Percentiles rank a stretch among this genome's conserved stretches.
phyloP scores from a whole-genome alignment of 2,113 vertebrate species.

The Pygoscelis antarcticus region DNA sequence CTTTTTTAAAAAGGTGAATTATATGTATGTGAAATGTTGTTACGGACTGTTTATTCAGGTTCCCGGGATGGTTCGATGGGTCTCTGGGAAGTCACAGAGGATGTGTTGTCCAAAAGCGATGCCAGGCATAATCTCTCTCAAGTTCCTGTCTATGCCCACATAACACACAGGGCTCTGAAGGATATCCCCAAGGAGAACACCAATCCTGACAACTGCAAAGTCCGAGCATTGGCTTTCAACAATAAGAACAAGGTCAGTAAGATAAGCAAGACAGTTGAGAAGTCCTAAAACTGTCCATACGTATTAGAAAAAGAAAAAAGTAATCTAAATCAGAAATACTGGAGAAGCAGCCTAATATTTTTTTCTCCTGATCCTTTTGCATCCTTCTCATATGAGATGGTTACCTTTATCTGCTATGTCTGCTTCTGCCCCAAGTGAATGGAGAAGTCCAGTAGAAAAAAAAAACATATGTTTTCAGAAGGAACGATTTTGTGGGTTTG shows the following conservation, averaged over 20 bases:
- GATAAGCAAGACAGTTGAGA: neutral
- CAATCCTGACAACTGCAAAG: conserved; percentile 96
- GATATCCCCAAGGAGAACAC: conserved; percentile 97
- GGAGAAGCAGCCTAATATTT: neutral
- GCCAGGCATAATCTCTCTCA: conserved; percentile 80
- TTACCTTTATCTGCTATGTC: neutral
- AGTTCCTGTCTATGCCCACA: conserved; percentile 91
- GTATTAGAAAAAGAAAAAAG: neutral
- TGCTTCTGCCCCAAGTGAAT: neutral
- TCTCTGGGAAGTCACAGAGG: conserved; percentile 95
- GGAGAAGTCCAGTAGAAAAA: neutral
- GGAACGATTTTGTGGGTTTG: neutral
- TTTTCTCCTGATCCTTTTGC: neutral
- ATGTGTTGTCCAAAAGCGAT: conserved; percentile 85
- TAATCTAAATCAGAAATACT: neutral
- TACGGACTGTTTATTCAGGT: conserved; percentile 73
- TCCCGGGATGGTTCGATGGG: conserved; percentile 98
- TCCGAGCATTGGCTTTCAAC: conserved; percentile 96
- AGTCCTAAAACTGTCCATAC: neutral
- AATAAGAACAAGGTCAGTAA: conserved; percentile 89
- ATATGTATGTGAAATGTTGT: neutral
- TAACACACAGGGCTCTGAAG: conserved; percentile 92
- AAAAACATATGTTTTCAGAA: neutral
- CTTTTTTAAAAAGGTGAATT: neutral
- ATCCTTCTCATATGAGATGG: neutral